Evolutionary conservation across 2,888 invertebrate genomes (phyloP).

Genomic region (Pyrrhia umbra): DNA sequence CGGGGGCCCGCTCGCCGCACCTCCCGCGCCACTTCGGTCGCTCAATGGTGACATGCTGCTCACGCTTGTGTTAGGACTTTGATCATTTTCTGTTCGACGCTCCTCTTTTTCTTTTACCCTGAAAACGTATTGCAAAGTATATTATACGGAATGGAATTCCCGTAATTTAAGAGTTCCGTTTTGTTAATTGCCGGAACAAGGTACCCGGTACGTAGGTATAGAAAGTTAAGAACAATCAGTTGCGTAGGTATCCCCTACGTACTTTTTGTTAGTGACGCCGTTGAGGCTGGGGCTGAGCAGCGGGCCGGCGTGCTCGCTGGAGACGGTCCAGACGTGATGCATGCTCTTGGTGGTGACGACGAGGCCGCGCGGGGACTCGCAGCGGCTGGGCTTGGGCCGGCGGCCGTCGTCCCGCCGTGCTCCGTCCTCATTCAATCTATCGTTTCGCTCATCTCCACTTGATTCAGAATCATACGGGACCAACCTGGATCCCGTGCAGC

Average conservation of each 20-base stretch:
- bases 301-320: slow-evolving; percentile 81
- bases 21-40: slow-evolving; percentile 76
- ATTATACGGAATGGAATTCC: not conserved
- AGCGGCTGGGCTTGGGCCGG: slow-evolving; percentile 78
- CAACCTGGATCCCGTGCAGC: slow-evolving; percentile 78
- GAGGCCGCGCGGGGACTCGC: slow-evolving; percentile 73
- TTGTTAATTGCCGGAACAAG: not conserved
- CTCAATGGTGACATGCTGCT: slow-evolving; percentile 88
- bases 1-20: slow-evolving; percentile 40
- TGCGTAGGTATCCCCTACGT: slow-evolving; percentile 43
- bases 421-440: slow-evolving; percentile 43
- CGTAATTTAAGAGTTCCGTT: not conserved
- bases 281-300: slow-evolving; percentile 87
- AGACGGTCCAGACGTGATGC: slow-evolving; percentile 86
- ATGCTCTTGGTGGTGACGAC: slow-evolving; percentile 82
- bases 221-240: not conserved
- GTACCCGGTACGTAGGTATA: not conserved
- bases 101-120: slow-evolving; percentile 83
- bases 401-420: slow-evolving; percentile 60
- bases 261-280: slow-evolving; percentile 87
- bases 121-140: slow-evolving; percentile 17
- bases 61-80: slow-evolving; percentile 85
- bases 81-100: slow-evolving; percentile 72
- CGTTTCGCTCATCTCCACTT: slow-evolving; percentile 83
- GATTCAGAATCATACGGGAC: slow-evolving; percentile 92